Conservation (phyloP, 2,113 vertebrate genomes). For the Thunnus thynnus region DNA sequence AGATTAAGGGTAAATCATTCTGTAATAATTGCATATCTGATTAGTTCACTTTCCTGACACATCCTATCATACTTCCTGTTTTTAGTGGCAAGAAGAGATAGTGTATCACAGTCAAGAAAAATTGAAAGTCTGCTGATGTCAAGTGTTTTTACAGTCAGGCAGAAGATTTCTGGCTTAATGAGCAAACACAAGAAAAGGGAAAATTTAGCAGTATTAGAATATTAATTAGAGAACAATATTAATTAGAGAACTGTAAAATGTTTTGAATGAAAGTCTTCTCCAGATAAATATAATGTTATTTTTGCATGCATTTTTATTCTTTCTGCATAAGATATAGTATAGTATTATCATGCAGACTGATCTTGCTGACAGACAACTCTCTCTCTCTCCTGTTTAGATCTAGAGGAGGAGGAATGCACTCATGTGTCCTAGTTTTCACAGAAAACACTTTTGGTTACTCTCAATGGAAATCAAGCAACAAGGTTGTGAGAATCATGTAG, state of each 20-base stretch:
- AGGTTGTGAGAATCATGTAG: background rate
- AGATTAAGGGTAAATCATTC: no score
- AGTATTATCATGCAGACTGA: conserved; percentile 4
- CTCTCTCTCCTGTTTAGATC: background rate
- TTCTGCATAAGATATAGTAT: background rate
- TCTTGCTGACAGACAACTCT: background rate
- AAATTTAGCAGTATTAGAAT: no score
- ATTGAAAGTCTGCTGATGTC: background rate
- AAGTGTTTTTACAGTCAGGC: background rate
- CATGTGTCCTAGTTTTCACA: conserved; percentile 33
- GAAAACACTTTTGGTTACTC: conserved; percentile 6
- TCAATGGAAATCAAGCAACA: conserved; percentile 28
- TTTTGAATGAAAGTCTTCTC: background rate
- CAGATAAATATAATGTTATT: background rate
- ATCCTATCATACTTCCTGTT: no score
- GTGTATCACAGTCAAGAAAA: no score
- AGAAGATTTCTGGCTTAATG: no score
- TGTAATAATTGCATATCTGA: no score
- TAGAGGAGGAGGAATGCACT: background rate
- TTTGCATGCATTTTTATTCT: background rate
- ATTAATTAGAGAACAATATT: no score
- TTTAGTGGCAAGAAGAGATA: no score
- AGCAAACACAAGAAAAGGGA: no score
- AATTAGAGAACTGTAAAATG: background rate
- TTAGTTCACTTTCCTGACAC: no score